A percentile compares a stretch with the other conserved stretches of the same genome.
phyloP scores from a whole-genome alignment of 2,797 vertebrate genomes.

The Helarctos malayanus region DNA sequence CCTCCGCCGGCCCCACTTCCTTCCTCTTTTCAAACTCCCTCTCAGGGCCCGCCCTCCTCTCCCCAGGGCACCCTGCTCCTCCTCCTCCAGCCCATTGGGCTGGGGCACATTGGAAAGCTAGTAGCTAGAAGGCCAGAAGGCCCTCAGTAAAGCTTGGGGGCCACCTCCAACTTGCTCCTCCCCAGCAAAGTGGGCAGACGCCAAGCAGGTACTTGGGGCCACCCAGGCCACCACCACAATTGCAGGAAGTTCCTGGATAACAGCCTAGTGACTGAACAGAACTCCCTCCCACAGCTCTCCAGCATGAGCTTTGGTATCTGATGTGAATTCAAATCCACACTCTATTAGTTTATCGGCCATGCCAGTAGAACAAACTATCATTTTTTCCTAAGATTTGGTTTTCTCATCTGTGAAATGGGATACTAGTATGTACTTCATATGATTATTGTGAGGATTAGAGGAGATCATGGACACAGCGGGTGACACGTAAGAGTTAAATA shows the following conservation, averaged over 20 bases:
- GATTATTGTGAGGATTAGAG: not conserved
- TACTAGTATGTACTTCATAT: not conserved
- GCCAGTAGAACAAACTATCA: not conserved
- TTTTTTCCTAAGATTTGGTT: not conserved
- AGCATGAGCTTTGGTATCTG: not conserved
- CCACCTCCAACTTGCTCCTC: not conserved
- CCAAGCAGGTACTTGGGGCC: not conserved
- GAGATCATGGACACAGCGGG: not conserved
- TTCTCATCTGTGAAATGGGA: conserved; percentile 31
- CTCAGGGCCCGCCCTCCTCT: conserved; percentile 79
- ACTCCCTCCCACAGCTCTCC: no score
- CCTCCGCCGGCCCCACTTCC: conserved; percentile 87
- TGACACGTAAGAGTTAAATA: not conserved
- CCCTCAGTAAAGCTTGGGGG: not conserved
- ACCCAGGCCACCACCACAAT: not conserved
- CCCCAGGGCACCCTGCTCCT: conserved; percentile 8
- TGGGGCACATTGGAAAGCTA: not conserved
- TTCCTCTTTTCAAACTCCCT: conserved; percentile 90
- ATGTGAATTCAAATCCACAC: not conserved
- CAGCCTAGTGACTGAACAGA: not conserved
- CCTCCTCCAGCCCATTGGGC: not conserved
- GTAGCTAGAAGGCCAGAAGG: not conserved
- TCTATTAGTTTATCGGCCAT: not conserved
- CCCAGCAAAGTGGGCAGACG: not conserved
- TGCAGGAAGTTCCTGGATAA: not conserved